A percentile compares a stretch with the other conserved stretches of the same genome.
Evolutionary conservation across 1,140 invertebrate genomes (phyloP).

Genomic region (Reticulitermes speratus): DNA sequence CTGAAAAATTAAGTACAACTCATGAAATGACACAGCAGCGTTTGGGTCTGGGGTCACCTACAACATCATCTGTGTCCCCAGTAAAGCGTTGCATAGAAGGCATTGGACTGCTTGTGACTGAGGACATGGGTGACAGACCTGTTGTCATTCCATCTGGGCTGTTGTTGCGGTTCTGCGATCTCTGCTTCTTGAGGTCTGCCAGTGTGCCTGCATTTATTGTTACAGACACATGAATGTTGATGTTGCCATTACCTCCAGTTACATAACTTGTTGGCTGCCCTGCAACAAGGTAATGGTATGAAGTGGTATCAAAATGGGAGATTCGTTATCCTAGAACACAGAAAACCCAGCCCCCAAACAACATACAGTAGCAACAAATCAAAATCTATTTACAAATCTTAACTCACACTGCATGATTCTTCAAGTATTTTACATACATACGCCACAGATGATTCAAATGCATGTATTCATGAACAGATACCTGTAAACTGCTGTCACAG

Average conservation of each 20-base stretch:
- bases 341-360: no score
- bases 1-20: not conserved
- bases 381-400: no score
- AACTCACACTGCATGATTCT: no score
- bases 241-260: conserved; percentile 72
- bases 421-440: no score
- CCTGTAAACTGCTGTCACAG: no score
- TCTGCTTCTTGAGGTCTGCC: conserved; percentile 86
- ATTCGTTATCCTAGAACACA: not conserved
- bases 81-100: conserved; percentile 59
- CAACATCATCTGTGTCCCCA: conserved; percentile 64
- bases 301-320: not conserved
- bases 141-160: conserved; percentile 40
- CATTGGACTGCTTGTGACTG: conserved; percentile 47
- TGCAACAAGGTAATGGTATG: conserved; percentile 27
- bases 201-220: conserved; percentile 65
- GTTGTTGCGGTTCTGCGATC: conserved; percentile 70
- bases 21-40: conserved; percentile 58
- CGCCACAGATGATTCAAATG: no score
- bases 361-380: no score
- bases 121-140: conserved; percentile 46
- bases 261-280: conserved; percentile 44
- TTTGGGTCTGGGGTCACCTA: conserved; percentile 61
- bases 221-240: conserved; percentile 80
- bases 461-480: no score